phyloP scores from a whole-genome alignment of 1,140 invertebrate genomes.

The Bemisia tabaci region DNA sequence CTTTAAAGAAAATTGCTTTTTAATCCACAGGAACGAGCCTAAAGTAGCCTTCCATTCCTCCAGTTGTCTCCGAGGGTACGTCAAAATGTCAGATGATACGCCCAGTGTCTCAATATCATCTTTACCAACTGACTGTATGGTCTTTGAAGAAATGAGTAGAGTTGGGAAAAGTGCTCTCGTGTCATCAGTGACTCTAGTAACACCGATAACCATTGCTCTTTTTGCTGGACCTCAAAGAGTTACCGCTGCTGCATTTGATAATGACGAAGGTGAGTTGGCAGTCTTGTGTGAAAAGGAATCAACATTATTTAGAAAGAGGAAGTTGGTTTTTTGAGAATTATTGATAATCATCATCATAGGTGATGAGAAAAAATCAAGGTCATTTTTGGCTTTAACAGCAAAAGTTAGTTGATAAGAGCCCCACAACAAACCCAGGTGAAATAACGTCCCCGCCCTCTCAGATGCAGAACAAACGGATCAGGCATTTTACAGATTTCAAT shows the following conservation, averaged over 20 bases:
- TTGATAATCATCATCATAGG: too few relatives aligned
- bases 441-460: too few relatives aligned
- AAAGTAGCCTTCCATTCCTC: slow-evolving; percentile 59
- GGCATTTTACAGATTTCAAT: too few relatives aligned
- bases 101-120: slow-evolving; percentile 31
- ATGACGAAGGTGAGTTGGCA: slow-evolving; percentile 35
- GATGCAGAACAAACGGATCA: too few relatives aligned
- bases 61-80: slow-evolving; percentile 46
- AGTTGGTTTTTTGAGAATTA: too few relatives aligned
- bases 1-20: too few relatives aligned
- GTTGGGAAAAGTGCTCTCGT: slow-evolving; percentile 48
- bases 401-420: too few relatives aligned
- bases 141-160: slow-evolving; percentile 69
- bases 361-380: too few relatives aligned
- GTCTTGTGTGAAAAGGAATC: too few relatives aligned
- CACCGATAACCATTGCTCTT: slow-evolving; percentile 61
- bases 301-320: too few relatives aligned
- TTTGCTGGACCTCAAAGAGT: slow-evolving; percentile 59
- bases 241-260: slow-evolving; percentile 41
- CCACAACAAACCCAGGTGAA: too few relatives aligned
- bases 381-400: too few relatives aligned
- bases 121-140: slow-evolving; percentile 65
- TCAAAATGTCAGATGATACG: slow-evolving; percentile 30
- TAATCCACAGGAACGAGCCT: slow-evolving; percentile 45
- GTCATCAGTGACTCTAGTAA: slow-evolving; percentile 59